Evolutionary conservation across 1,140 invertebrate species (phyloP), one percentile per base, ranked within the genome.

Genomic region (Drosophila miranda): DNA sequence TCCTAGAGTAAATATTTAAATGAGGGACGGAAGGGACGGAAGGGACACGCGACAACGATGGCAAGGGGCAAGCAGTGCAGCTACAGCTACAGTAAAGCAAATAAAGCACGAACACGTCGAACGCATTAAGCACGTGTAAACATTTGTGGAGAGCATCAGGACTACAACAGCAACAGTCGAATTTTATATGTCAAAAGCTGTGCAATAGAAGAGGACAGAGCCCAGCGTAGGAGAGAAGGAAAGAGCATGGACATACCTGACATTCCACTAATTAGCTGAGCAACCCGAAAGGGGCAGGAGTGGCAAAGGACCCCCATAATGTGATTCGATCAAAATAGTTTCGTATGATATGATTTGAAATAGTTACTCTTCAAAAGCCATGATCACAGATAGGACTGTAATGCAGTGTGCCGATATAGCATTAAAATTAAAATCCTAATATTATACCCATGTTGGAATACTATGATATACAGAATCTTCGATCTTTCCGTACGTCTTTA

Each of bases 101-200:
- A 78, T 55, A 78, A 54, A 75, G 55, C 45, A 66, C 74, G 64
- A 81, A 86, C 82, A 86, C 78, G 82, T 82, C 82, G 83, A 87
- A 87, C 78, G 83, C 75, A 87, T 87, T 82, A 87, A 87, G 77
- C 82, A 88, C 77, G 75, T 78, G 78, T 67, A 87, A 87, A 87
- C 88, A 87, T 87, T 88, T 87, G 83, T 51, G 58, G 52, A 59
- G 51, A 71, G 48, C 53, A 63, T 57, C 78, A 81, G 64, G 42
- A 23, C 14, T 5, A 6, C 1, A 34, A n/a, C 26, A 61, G 14
- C 14, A 8, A 54, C 41, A 44, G 9, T 21, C 6, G 16, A 21
- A 64, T 63, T 72, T 56, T 56, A 48, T 82, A 61, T 86, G 82
- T 86, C 82, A 86, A 82, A 75, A 66, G 82, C 66, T 78, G 43